Percentiles rank a stretch among this genome's conserved stretches.
Evolutionary conservation across 2,888 invertebrate species (phyloP).

Genomic region (Eupithecia exiguata): DNA sequence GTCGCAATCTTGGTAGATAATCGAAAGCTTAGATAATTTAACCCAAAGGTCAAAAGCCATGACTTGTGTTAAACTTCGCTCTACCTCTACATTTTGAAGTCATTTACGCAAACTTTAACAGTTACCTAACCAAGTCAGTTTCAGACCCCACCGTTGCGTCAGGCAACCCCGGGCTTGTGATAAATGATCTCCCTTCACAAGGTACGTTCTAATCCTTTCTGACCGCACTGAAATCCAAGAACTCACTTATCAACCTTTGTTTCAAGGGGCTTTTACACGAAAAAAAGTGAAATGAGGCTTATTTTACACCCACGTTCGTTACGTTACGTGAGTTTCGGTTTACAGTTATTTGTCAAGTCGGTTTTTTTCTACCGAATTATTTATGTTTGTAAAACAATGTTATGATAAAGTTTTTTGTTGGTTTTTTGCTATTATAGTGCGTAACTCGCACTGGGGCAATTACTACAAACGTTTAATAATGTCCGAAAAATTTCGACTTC

Average conservation of each 20-base stretch:
- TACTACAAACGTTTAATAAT: too few relatives aligned
- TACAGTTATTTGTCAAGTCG: background rate
- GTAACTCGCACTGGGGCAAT: too few relatives aligned
- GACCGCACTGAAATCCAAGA: slow-evolving; percentile 10
- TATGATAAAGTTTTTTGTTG: too few relatives aligned
- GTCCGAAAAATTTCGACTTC: too few relatives aligned
- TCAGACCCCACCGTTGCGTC: background rate
- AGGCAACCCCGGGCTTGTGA: background rate
- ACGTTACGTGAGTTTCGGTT: background rate
- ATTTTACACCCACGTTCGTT: background rate
- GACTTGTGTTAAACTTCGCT: background rate
- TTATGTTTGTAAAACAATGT: too few relatives aligned
- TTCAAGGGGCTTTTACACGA: background rate
- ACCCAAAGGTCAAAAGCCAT: too few relatives aligned
- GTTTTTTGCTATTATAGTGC: too few relatives aligned
- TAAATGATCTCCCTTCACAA: slow-evolving; percentile 7
- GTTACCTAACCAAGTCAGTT: background rate
- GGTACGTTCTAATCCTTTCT: slow-evolving; percentile 9
- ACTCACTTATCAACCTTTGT: slow-evolving; percentile 12
- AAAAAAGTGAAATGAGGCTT: background rate
- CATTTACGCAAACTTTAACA: background rate
- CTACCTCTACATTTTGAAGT: background rate
- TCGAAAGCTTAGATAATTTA: too few relatives aligned
- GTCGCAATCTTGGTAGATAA: background rate
- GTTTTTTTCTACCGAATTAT: background rate